phyloP scores from a whole-genome alignment of 2,113 vertebrate genomes.

The Perccottus glenii region DNA sequence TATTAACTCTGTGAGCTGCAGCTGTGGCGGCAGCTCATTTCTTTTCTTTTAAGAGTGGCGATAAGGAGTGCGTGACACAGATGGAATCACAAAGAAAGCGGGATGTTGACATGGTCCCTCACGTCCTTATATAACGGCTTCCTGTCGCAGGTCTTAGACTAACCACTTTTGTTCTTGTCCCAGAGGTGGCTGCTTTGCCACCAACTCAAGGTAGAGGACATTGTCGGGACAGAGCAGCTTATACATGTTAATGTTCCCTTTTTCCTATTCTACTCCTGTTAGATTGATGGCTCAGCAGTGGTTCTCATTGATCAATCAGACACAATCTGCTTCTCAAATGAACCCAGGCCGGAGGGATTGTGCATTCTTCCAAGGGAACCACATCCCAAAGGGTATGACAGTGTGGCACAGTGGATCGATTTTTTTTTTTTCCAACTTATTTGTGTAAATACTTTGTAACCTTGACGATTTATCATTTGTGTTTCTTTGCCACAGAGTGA shows the following conservation, averaged over 20 bases:
- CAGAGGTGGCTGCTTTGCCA: slow-evolving; percentile 60
- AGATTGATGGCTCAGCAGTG: slow-evolving; percentile 79
- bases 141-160: slow-evolving; percentile 52
- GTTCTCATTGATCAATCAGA: slow-evolving; percentile 80
- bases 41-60: slow-evolving; percentile 13
- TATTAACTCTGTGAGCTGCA: slow-evolving; percentile 32
- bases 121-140: slow-evolving; percentile 56
- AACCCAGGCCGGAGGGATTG: slow-evolving; percentile 68
- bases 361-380: slow-evolving; percentile 72
- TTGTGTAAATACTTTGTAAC: slow-evolving; percentile 80
- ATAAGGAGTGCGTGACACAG: slow-evolving; percentile 26
- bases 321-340: slow-evolving; percentile 78
- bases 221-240: slow-evolving; percentile 69
- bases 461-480: slow-evolving; percentile 69
- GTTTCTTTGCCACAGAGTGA: slow-evolving; percentile 26
- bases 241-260: slow-evolving; percentile 78
- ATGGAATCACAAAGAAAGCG: slow-evolving; percentile 42
- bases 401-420: slow-evolving; percentile 63
- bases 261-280: slow-evolving; percentile 61
- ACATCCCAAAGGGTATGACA: slow-evolving; percentile 67
- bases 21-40: background rate
- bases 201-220: slow-evolving; percentile 74
- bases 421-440: slow-evolving; percentile 73
- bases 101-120: slow-evolving; percentile 51
- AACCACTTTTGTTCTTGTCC: slow-evolving; percentile 57